Base-by-base conservation (phyloP, 2,113 vertebrate species). In the Lucifuga dentata region DNA sequence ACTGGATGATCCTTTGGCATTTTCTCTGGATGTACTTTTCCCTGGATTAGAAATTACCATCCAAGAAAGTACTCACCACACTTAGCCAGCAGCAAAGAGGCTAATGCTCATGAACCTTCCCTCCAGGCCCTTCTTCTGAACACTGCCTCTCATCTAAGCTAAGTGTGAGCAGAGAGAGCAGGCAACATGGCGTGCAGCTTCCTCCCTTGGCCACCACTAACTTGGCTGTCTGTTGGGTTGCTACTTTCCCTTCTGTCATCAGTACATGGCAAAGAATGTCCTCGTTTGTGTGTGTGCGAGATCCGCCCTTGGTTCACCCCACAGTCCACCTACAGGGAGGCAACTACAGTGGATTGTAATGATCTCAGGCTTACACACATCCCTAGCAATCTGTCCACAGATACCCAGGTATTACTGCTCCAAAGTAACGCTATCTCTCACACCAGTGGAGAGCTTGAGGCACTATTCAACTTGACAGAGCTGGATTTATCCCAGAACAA, bases 271-370 rank as follows among this genome's bases (percentile, higher is more conserved):
- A 94, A 81, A 1, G 95, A 96, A 78, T 99, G 98, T 45, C 98
- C 98, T 5, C 95, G 94, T 78, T 93, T 98, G 20, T 99, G 98
- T 9, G 95, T 99, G 0, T 99, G 98, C 43, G 97, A 99, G 76
- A 95, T 97, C 70, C 93, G 97, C 19, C 98, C 98, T 23, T 99
- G 98, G 98, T 99, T 99, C 81, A 98, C 98, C 2, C 98, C 97
- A 0, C 96, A 97, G 88, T 99, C 98, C 0, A 97, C 97, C 0
- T 99, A 99, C 91, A 93, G 95, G 84, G 97, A 99, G 90, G 97
- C 97, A 46, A 94, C 93, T 15, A 99, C 98, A 0, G 98, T 99
- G 67, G 98, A 99, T 76, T 99, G 98, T 91, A 99, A 99, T 16
- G 97, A 99, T 76, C 90, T 99, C 35, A 95, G 96, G 40, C 87